These are phyloP conservation scores for Ferdinandea cuprea DNA, from an alignment of 2,888 invertebrate species.

Conservation along the genomic window DNA sequence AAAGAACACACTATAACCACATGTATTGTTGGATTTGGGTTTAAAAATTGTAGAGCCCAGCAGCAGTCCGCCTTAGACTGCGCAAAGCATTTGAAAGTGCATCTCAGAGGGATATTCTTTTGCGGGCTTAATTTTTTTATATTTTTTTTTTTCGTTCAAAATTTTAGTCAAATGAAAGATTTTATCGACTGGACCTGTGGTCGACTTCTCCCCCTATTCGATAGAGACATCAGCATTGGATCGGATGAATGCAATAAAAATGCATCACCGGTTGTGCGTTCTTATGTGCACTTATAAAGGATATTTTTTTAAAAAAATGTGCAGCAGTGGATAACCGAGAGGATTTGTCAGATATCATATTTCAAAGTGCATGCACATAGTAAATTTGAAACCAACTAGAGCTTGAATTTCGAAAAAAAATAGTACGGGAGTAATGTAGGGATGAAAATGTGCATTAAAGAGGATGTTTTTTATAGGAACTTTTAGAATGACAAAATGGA, in stretches of 20 bases:
- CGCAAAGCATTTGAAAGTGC: conserved; percentile 64
- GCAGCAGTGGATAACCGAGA: conserved; percentile 47
- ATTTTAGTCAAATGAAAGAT: conserved; percentile 42
- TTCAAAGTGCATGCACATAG: conserved; percentile 40
- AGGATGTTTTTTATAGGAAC: conserved; percentile 7
- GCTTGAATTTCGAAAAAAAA: conserved; percentile 56
- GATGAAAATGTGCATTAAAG: conserved; percentile 5
- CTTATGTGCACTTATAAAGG: conserved; percentile 40
- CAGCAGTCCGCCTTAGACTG: conserved; percentile 1
- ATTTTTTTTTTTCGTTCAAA: not conserved
- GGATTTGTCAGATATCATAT: conserved; percentile 58
- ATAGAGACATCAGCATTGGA: conserved; percentile 25
- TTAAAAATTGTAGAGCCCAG: conserved; percentile 44
- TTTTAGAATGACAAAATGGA: conserved; percentile 11
- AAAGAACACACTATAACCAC: not conserved
- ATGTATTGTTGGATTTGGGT: conserved; percentile 57
- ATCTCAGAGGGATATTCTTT: conserved; percentile 47
- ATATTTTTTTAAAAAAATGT: conserved; percentile 35
- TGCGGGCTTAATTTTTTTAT: conserved; percentile 9
- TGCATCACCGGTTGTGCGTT: conserved; percentile 46
- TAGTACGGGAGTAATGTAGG: not conserved
- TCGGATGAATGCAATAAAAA: conserved; percentile 51
- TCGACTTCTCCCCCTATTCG: conserved; percentile 5
- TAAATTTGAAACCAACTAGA: conserved; percentile 44
- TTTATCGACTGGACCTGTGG: conserved; percentile 38